These are phyloP conservation scores for Megalops atlanticus DNA, from an alignment of 2,113 vertebrate genomes.

Conservation along the genomic window DNA sequence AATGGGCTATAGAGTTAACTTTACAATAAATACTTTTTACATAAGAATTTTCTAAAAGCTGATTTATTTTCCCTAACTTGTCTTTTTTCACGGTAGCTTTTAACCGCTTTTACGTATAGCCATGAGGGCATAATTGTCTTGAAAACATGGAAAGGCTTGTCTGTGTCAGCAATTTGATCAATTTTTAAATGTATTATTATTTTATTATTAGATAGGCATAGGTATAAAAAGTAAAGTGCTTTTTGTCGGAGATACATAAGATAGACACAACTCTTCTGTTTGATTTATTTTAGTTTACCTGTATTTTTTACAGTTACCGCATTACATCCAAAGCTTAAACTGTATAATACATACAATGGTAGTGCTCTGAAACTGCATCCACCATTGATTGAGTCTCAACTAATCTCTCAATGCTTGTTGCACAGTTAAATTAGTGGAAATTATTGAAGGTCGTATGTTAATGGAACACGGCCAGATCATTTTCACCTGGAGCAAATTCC, in stretches of 20 bases:
- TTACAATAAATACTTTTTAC: too few relatives aligned
- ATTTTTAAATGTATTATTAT: too few relatives aligned
- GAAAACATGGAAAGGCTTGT: too few relatives aligned
- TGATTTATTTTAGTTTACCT: not conserved
- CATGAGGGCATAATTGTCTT: too few relatives aligned
- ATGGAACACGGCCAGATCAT: not conserved
- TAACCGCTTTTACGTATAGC: too few relatives aligned
- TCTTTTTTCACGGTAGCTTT: too few relatives aligned
- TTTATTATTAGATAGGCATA: too few relatives aligned
- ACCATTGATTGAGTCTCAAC: not conserved
- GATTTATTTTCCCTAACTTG: too few relatives aligned
- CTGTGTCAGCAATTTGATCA: too few relatives aligned
- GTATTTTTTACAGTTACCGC: not conserved
- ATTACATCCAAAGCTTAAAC: not conserved
- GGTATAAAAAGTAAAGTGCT: not conserved
- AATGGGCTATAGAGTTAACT: too few relatives aligned
- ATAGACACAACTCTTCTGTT: not conserved
- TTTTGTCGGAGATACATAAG: not conserved
- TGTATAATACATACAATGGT: not conserved
- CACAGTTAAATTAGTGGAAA: not conserved
- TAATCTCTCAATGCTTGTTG: not conserved
- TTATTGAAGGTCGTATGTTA: slow-evolving; percentile 1
- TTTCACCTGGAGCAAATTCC: not conserved
- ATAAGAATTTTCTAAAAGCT: too few relatives aligned
- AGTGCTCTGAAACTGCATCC: not conserved